Percentiles rank a stretch among this genome's conserved stretches.
Evolutionary conservation across 2,797 vertebrate species (phyloP).

Genomic region (Oreochromis mossambicus): DNA sequence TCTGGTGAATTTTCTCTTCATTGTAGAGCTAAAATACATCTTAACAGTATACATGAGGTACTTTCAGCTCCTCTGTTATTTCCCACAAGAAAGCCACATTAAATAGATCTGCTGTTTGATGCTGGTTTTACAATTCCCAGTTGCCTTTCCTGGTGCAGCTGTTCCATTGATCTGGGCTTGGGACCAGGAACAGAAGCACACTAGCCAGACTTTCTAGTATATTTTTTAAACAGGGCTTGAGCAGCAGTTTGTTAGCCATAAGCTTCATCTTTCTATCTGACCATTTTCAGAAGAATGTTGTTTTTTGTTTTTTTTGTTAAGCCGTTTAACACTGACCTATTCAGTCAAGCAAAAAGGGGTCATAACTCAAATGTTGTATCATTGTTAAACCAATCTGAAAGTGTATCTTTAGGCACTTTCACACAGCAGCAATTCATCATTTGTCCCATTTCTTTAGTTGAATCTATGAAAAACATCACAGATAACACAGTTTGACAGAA

Average conservation of each 20-base stretch:
- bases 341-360: accelerated
- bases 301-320: accelerated
- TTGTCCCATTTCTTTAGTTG: no score
- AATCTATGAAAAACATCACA: no score
- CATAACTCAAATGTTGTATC: background rate
- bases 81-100: background rate
- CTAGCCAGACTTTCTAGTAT: background rate
- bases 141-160: background rate
- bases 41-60: background rate
- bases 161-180: background rate
- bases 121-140: background rate
- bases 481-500: no score
- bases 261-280: background rate
- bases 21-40: background rate
- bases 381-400: no score
- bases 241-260: background rate
- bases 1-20: background rate
- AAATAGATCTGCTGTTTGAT: background rate
- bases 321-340: background rate
- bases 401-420: no score
- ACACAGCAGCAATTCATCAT: no score
- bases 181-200: background rate
- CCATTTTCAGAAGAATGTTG: background rate
- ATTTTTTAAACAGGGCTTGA: background rate
- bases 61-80: accelerated